Percentiles rank a stretch among this genome's conserved stretches.
phyloP scores from a whole-genome alignment of 64 coral and sea anemone species.

The Porites australiensis region DNA sequence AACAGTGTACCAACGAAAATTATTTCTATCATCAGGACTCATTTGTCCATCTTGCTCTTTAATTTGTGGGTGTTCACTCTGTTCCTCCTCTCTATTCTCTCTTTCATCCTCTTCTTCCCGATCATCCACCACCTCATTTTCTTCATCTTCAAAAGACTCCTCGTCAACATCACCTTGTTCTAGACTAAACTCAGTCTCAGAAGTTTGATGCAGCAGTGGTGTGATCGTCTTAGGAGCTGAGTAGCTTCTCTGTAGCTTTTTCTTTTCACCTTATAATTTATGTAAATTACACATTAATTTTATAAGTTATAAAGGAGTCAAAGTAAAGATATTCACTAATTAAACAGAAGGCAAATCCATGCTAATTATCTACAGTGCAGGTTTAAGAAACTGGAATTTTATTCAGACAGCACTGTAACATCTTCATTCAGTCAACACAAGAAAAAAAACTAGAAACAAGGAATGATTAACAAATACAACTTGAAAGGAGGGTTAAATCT shows the following conservation, averaged over 20 bases:
- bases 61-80: neutral
- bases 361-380: too few relatives aligned
- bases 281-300: neutral
- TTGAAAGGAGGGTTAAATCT: too few relatives aligned
- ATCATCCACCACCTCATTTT: slow-evolving; percentile 15
- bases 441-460: too few relatives aligned
- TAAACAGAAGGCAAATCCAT: too few relatives aligned
- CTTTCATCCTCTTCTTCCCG: neutral
- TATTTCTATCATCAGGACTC: slow-evolving; percentile 13
- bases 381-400: too few relatives aligned
- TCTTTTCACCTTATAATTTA: neutral
- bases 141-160: slow-evolving; percentile 4
- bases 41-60: neutral
- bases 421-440: too few relatives aligned
- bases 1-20: slow-evolving; percentile 96
- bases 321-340: too few relatives aligned
- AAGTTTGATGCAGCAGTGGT: neutral
- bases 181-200: neutral
- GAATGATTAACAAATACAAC: too few relatives aligned
- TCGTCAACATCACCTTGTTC: slow-evolving; percentile 11
- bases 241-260: neutral
- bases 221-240: slow-evolving; percentile 30
- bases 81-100: too few relatives aligned
- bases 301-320: too few relatives aligned
- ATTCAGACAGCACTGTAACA: too few relatives aligned